phyloP scores from a whole-genome alignment of 1,140 invertebrate genomes.

The Tribolium castaneum region DNA sequence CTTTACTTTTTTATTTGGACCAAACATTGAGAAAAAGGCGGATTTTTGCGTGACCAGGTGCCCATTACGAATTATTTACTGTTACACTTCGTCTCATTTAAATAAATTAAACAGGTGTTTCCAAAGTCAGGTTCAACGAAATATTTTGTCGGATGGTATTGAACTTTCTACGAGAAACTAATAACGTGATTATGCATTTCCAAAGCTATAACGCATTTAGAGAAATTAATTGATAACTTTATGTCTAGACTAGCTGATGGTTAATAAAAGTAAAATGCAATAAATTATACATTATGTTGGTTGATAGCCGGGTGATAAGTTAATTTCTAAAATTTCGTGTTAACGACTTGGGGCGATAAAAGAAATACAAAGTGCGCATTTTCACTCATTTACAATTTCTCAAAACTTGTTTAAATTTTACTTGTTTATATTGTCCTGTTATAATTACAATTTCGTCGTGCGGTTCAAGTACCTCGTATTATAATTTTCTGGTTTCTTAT shows the following conservation, averaged over 20 bases:
- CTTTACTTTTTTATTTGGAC: background rate
- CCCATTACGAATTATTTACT: background rate
- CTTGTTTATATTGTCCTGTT: background rate
- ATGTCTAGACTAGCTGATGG: background rate
- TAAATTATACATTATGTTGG: conserved; percentile 29
- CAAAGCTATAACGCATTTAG: background rate
- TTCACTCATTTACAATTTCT: background rate
- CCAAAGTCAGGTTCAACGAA: background rate
- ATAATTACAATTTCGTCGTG: background rate
- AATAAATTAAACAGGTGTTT: background rate
- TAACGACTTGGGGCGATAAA: background rate
- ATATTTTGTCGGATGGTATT: background rate
- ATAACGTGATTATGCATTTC: background rate
- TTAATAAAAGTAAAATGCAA: conserved; percentile 1
- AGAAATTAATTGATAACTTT: conserved; percentile 3
- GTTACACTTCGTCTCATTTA: background rate
- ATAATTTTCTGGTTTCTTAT: conserved; percentile 4
- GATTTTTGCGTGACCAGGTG: background rate
- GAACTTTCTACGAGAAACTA: background rate
- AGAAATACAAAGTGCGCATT: background rate
- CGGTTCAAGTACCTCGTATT: background rate
- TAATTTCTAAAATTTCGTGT: background rate
- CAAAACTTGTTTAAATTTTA: too few species aligned
- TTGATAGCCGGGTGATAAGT: background rate
- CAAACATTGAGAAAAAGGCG: background rate